Percentiles rank a stretch among this genome's conserved stretches.
These are phyloP conservation scores for Scomber japonicus DNA, from an alignment of 2,113 vertebrate genomes.

Conservation along the genomic window DNA sequence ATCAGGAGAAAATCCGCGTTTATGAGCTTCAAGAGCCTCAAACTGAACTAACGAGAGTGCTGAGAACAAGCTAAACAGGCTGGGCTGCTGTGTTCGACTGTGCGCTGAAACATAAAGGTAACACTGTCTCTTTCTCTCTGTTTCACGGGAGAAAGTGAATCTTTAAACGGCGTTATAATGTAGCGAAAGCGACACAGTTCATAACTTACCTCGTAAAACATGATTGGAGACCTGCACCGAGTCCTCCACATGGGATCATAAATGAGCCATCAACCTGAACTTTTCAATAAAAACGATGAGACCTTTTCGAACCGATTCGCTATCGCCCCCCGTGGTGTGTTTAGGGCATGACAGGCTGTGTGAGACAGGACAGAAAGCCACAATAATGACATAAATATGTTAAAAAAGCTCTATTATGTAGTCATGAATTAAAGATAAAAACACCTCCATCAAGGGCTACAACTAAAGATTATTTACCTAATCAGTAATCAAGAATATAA, in stretches of 20 bases:
- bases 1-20: neutral
- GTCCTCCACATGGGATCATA: neutral
- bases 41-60: neutral
- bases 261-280: constrained; percentile 34
- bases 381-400: fast-evolving
- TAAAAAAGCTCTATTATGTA: neutral
- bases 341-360: constrained; percentile 2
- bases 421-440: neutral
- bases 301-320: constrained; percentile 35
- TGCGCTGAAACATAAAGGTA: constrained; percentile 2
- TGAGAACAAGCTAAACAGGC: neutral
- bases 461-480: too few species aligned
- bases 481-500: too few species aligned
- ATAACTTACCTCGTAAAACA: constrained; percentile 20
- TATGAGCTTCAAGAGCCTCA: neutral
- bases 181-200: neutral
- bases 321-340: constrained; percentile 51
- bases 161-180: neutral
- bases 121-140: constrained; percentile 1
- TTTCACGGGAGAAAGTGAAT: constrained; percentile 47
- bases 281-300: constrained; percentile 55
- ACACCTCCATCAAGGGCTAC: neutral
- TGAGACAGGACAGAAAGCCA: neutral
- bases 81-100: neutral
- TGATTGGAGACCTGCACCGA: neutral